A percentile compares a stretch with the other conserved stretches of the same genome.
Evolutionary conservation across 1,140 invertebrate genomes (phyloP).

Genomic region (Brachionus manjavacas): DNA sequence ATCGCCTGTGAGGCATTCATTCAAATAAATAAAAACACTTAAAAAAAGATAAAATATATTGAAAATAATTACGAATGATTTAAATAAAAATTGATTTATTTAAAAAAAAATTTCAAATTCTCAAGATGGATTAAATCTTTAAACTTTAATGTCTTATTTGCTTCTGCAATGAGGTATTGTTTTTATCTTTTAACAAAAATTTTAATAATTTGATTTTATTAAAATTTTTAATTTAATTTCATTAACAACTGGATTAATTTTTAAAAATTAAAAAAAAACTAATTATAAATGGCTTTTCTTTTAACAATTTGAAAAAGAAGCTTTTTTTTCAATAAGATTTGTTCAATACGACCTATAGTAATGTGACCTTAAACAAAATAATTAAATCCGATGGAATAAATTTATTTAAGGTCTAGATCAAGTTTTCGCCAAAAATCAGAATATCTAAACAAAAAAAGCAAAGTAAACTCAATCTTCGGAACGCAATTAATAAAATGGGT

Average conservation of each 20-base stretch:
- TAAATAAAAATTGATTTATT: no score
- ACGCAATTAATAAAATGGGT: constrained; percentile 9
- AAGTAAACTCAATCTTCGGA: neutral
- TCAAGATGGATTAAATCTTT: neutral
- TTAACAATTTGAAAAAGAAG: neutral
- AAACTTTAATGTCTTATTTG: neutral
- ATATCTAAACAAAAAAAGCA: constrained; percentile 5
- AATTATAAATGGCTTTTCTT: neutral
- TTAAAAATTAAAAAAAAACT: neutral
- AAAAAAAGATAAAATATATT: neutral
- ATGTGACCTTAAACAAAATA: neutral
- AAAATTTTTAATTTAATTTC: neutral
- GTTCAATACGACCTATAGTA: neutral
- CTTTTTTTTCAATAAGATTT: neutral
- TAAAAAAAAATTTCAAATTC: no score
- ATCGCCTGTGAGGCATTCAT: no score
- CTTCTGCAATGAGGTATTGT: neutral
- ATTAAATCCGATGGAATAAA: neutral
- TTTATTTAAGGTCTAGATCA: constrained; percentile 4
- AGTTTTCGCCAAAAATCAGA: neutral
- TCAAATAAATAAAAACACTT: no score
- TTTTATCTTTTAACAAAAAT: neutral
- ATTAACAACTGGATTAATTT: neutral
- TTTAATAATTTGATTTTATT: neutral
- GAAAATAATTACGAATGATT: neutral